These are phyloP conservation scores for Drosophila melanosoma DNA, from an alignment of 2,888 invertebrate genomes.

Conservation along the genomic window DNA sequence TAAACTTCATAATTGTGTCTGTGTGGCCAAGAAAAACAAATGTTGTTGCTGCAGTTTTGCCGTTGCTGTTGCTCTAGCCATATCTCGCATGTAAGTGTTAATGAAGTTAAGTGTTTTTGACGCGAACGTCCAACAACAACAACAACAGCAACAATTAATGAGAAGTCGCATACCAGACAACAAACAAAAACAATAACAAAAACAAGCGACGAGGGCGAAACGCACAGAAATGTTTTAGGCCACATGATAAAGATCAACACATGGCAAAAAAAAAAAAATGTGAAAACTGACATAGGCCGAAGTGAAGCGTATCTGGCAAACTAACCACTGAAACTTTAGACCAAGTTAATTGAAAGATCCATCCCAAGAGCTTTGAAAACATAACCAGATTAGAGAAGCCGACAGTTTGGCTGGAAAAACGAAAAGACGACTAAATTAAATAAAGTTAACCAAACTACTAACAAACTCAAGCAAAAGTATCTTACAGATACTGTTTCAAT, in stretches of 20 bases:
- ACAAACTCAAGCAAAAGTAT: neutral
- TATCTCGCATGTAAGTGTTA: slow-evolving; percentile 79
- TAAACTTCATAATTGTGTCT: slow-evolving; percentile 77
- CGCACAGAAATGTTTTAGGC: slow-evolving; percentile 62
- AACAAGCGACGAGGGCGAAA: slow-evolving; percentile 43
- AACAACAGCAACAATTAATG: slow-evolving; percentile 68
- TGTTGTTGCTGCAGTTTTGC: slow-evolving; percentile 36
- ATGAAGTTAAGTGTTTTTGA: slow-evolving; percentile 79
- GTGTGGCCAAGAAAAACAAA: slow-evolving; percentile 67
- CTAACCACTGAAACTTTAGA: slow-evolving; percentile 45
- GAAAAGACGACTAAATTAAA: neutral
- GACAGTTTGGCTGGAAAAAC: slow-evolving; percentile 6
- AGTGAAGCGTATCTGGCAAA: slow-evolving; percentile 38
- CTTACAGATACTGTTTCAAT: neutral
- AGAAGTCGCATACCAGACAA: slow-evolving; percentile 67
- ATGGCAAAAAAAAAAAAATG: slow-evolving; percentile 50
- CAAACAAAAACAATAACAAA: slow-evolving; percentile 41
- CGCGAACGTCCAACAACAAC: slow-evolving; percentile 58
- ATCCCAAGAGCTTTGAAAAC: slow-evolving; percentile 25
- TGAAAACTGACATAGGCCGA: slow-evolving; percentile 43
- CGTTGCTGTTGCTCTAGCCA: slow-evolving; percentile 43
- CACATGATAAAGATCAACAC: slow-evolving; percentile 71
- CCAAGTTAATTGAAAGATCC: slow-evolving; percentile 53
- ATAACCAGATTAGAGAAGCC: slow-evolving; percentile 31
- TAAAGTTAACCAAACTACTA: neutral